Percentiles rank a stretch among this genome's conserved stretches.
Conservation (phyloP, 2,888 invertebrate genomes). For the Hymenopus coronatus region DNA sequence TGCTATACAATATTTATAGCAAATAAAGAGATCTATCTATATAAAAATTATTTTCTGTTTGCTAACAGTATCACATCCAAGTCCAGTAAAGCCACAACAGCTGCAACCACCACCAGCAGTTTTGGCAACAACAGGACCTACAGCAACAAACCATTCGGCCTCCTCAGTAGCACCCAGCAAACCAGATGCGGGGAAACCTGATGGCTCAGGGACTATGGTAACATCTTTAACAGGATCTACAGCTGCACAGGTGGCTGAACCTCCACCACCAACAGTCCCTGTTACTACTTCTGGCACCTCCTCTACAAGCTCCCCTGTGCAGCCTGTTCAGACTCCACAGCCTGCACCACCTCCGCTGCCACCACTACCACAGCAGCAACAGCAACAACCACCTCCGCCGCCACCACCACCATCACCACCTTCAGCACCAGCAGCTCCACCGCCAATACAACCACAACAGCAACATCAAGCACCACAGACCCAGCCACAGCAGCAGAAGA, state of each 20-base stretch:
- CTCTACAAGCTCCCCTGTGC: neutral
- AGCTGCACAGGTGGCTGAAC: neutral
- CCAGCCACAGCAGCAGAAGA: neutral
- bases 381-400: slow-evolving; percentile 8
- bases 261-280: neutral
- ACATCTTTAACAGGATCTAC: neutral
- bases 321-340: neutral
- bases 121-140: slow-evolving; percentile 39
- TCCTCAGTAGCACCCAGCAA: neutral
- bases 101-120: slow-evolving; percentile 44
- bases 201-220: neutral
- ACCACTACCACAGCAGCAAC: slow-evolving; percentile 26
- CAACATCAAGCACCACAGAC: neutral
- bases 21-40: no score
- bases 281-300: neutral
- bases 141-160: slow-evolving; percentile 13
- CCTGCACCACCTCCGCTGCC: slow-evolving; percentile 22
- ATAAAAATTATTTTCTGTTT: neutral
- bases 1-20: no score
- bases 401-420: slow-evolving; percentile 16
- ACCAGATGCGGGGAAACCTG: neutral
- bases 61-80: neutral
- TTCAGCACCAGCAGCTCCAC: neutral
- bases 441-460: neutral
- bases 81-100: slow-evolving; percentile 30